These are phyloP conservation scores for Lipophrys pholis DNA, from an alignment of 2,113 vertebrate species.

Conservation along the genomic window DNA sequence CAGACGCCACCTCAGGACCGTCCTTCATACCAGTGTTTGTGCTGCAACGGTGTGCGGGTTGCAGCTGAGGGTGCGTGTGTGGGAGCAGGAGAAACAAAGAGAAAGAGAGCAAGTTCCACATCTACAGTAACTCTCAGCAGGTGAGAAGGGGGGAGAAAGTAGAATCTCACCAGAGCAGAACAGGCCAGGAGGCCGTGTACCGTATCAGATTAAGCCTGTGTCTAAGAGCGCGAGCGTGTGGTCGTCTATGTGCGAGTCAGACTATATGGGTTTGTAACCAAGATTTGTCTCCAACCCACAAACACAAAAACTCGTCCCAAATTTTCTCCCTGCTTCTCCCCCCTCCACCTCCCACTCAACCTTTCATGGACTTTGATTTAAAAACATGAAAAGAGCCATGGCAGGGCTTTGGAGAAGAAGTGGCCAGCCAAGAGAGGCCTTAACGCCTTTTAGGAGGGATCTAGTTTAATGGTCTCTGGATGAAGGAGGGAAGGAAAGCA, in stretches of 20 bases:
- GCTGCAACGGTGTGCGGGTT: conserved; percentile 27
- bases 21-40: conserved; percentile 35
- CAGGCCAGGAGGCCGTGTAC: conserved; percentile 64
- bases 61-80: conserved; percentile 12
- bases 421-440: conserved; percentile 66
- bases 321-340: conserved; percentile 35
- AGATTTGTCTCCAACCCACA: conserved; percentile 64
- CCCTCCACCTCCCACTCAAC: conserved; percentile 31
- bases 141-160: conserved; percentile 59
- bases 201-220: conserved; percentile 61
- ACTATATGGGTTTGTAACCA: conserved; percentile 58
- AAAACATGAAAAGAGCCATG: conserved; percentile 71
- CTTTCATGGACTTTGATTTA: conserved; percentile 70
- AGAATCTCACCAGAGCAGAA: conserved; percentile 60
- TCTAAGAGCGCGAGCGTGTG: conserved; percentile 9
- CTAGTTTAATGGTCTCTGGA: conserved; percentile 74
- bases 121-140: conserved; percentile 65
- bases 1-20: conserved; percentile 42
- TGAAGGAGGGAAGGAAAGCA: conserved; percentile 67
- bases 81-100: conserved; percentile 20
- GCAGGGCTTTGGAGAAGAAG: conserved; percentile 66
- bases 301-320: conserved; percentile 62
- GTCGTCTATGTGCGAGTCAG: conserved; percentile 15
- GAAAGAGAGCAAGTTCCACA: conserved; percentile 52
- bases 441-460: conserved; percentile 73